A percentile compares a stretch with the other conserved stretches of the same genome.
Evolutionary conservation across 2,888 invertebrate genomes (phyloP).

Genomic region (Lypha dubia): DNA sequence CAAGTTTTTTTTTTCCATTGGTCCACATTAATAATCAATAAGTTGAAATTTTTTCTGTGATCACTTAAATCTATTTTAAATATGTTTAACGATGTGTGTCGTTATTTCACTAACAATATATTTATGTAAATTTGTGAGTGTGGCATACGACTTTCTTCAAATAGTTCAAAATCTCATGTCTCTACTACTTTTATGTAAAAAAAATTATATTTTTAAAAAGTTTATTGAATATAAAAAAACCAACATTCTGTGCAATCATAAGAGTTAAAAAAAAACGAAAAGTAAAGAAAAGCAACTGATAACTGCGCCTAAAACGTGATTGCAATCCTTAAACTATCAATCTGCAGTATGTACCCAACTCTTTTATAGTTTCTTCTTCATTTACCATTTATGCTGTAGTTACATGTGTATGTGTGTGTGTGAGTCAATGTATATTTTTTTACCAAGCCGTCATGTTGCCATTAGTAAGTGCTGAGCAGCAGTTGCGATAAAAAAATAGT

Average conservation of each 20-base stretch:
- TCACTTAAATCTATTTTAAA: no score
- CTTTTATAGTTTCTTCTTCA: constrained; percentile 42
- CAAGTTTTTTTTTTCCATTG: no score
- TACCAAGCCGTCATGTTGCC: constrained; percentile 38
- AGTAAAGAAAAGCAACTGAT: constrained; percentile 61
- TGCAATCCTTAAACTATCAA: constrained; percentile 65
- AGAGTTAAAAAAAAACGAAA: neutral
- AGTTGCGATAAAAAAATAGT: constrained; percentile 36
- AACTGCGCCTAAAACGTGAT: constrained; percentile 73
- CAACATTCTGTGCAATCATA: constrained; percentile 23
- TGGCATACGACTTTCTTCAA: neutral
- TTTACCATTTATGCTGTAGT: neutral
- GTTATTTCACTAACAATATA: constrained; percentile 1
- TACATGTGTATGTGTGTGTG: neutral
- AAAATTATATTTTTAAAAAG: constrained; percentile 24
- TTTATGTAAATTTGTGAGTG: no score
- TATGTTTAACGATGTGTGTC: no score
- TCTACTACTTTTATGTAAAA: neutral
- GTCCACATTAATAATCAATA: no score
- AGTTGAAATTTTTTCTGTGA: no score
- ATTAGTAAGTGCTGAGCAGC: constrained; percentile 40
- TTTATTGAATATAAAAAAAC: constrained; percentile 53
- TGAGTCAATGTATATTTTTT: constrained; percentile 25
- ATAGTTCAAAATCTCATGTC: neutral
- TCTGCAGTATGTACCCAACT: constrained; percentile 55